These are phyloP conservation scores for Argyresthia goedartella DNA, from an alignment of 2,888 invertebrate species.

Conservation along the genomic window DNA sequence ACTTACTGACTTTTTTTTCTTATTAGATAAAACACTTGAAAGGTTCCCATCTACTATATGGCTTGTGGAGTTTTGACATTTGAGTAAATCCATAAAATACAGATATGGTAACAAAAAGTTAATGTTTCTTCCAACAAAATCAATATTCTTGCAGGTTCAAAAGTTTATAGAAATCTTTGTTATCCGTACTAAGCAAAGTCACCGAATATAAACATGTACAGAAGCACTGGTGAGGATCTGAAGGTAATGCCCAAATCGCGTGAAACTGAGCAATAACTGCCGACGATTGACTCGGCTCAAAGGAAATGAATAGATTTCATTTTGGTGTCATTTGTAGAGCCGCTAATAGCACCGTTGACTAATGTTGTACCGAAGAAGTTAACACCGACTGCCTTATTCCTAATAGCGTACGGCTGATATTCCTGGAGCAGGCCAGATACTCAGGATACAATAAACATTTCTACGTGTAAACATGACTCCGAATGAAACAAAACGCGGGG, in stretches of 20 bases:
- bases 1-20: too few species aligned
- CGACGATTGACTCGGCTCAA: conserved; percentile 59
- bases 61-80: too few species aligned
- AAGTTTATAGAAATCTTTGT: too few species aligned
- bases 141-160: too few species aligned
- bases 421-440: background rate
- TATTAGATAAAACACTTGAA: too few species aligned
- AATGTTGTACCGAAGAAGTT: conserved; percentile 25
- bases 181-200: too few species aligned
- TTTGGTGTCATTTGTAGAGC: conserved; percentile 64
- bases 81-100: too few species aligned
- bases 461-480: background rate
- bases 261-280: conserved; percentile 61
- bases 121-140: too few species aligned
- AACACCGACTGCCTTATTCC: background rate
- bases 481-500: conserved; percentile 7
- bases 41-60: too few species aligned
- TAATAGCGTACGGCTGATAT: background rate
- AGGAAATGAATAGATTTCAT: conserved; percentile 71
- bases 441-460: background rate
- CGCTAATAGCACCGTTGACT: conserved; percentile 56
- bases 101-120: too few species aligned
- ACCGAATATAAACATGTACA: too few species aligned
- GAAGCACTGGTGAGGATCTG: background rate
- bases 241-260: conserved; percentile 60